Base-by-base conservation (phyloP, 1,140 invertebrate species). In the Monomorium pharaonis region DNA sequence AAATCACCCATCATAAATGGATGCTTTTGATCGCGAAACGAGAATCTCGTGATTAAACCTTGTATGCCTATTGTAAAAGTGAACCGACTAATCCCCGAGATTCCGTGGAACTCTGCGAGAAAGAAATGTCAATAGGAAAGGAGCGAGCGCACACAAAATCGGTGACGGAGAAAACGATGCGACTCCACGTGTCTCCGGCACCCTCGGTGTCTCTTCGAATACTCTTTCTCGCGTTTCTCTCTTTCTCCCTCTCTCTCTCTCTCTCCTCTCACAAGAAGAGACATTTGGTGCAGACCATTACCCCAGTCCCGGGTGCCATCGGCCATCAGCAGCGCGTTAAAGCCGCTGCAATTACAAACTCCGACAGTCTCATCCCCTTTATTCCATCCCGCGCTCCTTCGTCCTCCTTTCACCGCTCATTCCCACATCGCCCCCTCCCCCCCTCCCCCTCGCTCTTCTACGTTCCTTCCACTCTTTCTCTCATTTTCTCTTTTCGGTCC, bases 321-420 rank as follows among this genome's bases (percentile, higher is more conserved):
- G 94, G 92, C 92, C 92, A 94, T 94, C 93, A 92, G 86, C 91
- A 92, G 90, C 92, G 93, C 93, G 93, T 94, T 94, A 93, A 94
- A 94, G 92, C 92, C 92, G 90, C 91, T 92, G 94, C 93, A 94
- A 94, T 94, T 94, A 94, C 93, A 93, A 94, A 94, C 92, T 94
- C 92, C 85, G 91, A 91, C 91, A 92, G 93, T 92, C 88, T 89
- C 87, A 87, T 88, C 90, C 91, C 89, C 91, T 89, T 91, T 91
- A 90, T 86, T 89, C 80, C 74, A 67, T 77, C 74, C 83, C 65
- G n/a, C 24, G 60, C 44, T 44, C 75, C 74, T 77, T 78, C 63
- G 69, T 63, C 58, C 54, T 37, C 76, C 24, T 69, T 21, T 12
- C 78, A 1, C 33, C 54, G 49, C 49, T 72, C 84, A 27, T 75